phyloP scores from a whole-genome alignment of 2,797 vertebrate genomes.

The Picus viridis region DNA sequence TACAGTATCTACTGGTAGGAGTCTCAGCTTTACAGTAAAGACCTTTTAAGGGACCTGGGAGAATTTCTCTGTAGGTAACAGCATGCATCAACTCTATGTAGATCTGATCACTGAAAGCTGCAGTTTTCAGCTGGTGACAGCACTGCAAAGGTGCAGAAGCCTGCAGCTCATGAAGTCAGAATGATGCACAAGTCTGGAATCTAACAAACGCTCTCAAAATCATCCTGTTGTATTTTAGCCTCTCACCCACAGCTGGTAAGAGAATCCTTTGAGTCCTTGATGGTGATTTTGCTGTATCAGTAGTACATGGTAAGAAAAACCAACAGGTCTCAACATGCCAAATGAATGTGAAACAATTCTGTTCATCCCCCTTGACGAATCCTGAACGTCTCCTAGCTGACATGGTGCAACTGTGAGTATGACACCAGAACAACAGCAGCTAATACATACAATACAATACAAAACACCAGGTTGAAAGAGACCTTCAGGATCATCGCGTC shows the following conservation, averaged over 20 bases:
- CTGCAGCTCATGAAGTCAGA: background rate
- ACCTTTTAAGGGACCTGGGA: background rate
- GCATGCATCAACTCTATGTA: background rate
- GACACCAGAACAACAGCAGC: background rate
- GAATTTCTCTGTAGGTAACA: background rate
- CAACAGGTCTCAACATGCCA: background rate
- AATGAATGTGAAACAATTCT: background rate
- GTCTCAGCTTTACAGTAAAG: background rate
- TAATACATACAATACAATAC: too few species aligned
- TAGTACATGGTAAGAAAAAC: background rate
- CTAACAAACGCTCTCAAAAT: background rate
- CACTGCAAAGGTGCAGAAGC: background rate
- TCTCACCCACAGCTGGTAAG: background rate
- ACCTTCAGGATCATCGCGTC: too few species aligned
- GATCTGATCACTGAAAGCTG: rapidly evolving
- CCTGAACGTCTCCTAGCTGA: background rate
- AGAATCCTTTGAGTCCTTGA: background rate
- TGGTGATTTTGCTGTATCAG: background rate
- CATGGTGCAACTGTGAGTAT: rapidly evolving
- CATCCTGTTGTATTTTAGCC: background rate
- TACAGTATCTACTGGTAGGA: background rate
- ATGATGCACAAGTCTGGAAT: background rate
- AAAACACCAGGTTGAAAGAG: too few species aligned
- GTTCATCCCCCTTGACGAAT: background rate
- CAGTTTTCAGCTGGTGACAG: background rate